Base-by-base conservation (phyloP, 2,888 invertebrate genomes). In the Cryptocheilus praepositus region DNA sequence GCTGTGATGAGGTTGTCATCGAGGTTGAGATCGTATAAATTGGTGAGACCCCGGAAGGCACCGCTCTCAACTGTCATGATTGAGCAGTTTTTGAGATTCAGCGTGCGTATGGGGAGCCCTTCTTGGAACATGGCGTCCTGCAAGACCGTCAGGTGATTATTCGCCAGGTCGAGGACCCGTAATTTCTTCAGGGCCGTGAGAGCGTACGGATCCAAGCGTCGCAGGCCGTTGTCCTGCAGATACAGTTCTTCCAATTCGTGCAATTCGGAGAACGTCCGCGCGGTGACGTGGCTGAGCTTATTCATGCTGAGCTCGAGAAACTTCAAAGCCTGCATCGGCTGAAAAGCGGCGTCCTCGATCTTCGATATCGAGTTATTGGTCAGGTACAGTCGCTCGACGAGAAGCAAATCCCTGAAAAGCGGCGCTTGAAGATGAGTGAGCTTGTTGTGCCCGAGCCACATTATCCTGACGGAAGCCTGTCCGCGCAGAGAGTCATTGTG, bases 371-470 rank as follows among this genome's bases (percentile, higher is more conserved):
- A 93, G 89, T 97, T 97, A 86, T 96, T 94, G 75, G 93, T 95
- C 77, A 96, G 89, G 87, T 96, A 95, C 52, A 96, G 91, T 80
- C 95, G 91, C 83, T 95, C 94, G 74, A 96, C 93, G 76, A 93
- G 92, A 49, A 93, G 89, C 57, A 96, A 91, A 88, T 96, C 95
- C 78, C 92, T 92, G 86, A 97, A 96, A 64, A 96, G 89, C 4
- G 93, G 92, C 25, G 92, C 92, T 68, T 94, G 93, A 61, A 97
- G 90, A 70, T 93, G 90, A 59, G 92, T 92, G 64, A 97, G 90
- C 82, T 93, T 92, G 89, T 97, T 97, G 89, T 95, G 94, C 61
- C 94, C 94, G 68, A 97, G 90, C 95, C 96, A 96, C 93, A 97
- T 94, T 82, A 96, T 95, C 89, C 96, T 94, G 68, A 96, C 94